Conservation (phyloP, 2,797 vertebrate species). For the Gymnodraco acuticeps region DNA sequence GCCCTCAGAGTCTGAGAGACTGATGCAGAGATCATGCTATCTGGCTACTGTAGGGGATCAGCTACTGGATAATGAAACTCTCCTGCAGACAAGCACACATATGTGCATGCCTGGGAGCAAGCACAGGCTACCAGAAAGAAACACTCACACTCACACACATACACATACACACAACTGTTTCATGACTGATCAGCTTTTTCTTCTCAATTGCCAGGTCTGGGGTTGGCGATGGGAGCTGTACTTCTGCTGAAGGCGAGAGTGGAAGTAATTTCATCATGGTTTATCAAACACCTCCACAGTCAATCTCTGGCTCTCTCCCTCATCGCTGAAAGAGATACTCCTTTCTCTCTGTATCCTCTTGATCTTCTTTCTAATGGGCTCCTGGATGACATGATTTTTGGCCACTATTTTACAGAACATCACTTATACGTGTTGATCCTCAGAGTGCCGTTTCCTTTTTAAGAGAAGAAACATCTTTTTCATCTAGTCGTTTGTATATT, state of each 20-base stretch:
- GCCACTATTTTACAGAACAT: constrained; percentile 15
- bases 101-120: constrained; percentile 20
- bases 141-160: neutral
- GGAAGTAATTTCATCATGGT: constrained; percentile 55
- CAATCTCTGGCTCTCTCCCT: constrained; percentile 44
- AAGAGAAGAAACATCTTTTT: neutral
- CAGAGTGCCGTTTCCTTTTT: neutral
- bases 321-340: constrained; percentile 22
- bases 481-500: neutral
- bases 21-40: constrained; percentile 60
- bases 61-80: constrained; percentile 68
- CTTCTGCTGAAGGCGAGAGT: constrained; percentile 33
- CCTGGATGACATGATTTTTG: neutral
- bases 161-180: constrained; percentile 25
- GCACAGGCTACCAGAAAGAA: constrained; percentile 2
- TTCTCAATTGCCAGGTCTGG: constrained; percentile 47
- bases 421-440: neutral
- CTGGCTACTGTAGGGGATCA: constrained; percentile 56
- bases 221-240: constrained; percentile 25
- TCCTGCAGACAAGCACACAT: constrained; percentile 37
- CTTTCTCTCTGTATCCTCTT: constrained; percentile 22
- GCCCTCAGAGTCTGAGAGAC: constrained; percentile 46
- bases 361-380: constrained; percentile 15
- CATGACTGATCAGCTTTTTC: constrained; percentile 56
- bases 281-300: constrained; percentile 64